Evolutionary conservation across 2,113 vertebrate genomes (phyloP).

Genomic region (Symphodus melops): DNA sequence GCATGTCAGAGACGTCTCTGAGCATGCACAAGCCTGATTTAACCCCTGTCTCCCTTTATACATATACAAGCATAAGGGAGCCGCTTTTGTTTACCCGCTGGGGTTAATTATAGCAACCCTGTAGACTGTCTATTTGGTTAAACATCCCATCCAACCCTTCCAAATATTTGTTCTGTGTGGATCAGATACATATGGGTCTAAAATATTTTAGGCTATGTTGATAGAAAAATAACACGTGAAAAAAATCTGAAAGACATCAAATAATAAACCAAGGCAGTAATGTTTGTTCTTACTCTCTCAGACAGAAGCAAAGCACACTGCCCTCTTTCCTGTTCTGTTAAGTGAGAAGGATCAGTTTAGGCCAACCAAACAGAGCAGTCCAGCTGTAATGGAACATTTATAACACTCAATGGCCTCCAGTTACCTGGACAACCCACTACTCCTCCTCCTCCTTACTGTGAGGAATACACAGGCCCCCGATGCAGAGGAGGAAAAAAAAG

Average conservation of each 20-base stretch:
- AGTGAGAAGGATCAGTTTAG: constrained; percentile 38
- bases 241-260: not conserved
- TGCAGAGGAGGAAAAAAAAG: constrained; percentile 59
- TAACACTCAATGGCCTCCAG: constrained; percentile 65
- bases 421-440: constrained; percentile 77
- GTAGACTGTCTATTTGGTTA: constrained; percentile 43
- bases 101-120: constrained; percentile 28
- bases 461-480: constrained; percentile 29
- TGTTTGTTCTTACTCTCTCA: not conserved
- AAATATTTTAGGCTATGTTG: constrained; percentile 5
- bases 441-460: constrained; percentile 17
- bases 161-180: constrained; percentile 63
- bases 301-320: not conserved
- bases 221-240: constrained; percentile 12
- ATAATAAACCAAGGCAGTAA: not conserved
- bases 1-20: constrained; percentile 36
- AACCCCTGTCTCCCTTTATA: constrained; percentile 10
- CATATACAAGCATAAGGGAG: constrained; percentile 7
- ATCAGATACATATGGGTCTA: constrained; percentile 45
- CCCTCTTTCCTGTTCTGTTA: constrained; percentile 31
- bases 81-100: constrained; percentile 34
- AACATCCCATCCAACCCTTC: constrained; percentile 23
- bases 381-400: constrained; percentile 72
- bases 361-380: constrained; percentile 24
- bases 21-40: constrained; percentile 18